A percentile compares a stretch with the other conserved stretches of the same genome.
These are phyloP conservation scores for Hypothenemus hampei DNA, from an alignment of 1,140 invertebrate species.

Conservation along the genomic window DNA sequence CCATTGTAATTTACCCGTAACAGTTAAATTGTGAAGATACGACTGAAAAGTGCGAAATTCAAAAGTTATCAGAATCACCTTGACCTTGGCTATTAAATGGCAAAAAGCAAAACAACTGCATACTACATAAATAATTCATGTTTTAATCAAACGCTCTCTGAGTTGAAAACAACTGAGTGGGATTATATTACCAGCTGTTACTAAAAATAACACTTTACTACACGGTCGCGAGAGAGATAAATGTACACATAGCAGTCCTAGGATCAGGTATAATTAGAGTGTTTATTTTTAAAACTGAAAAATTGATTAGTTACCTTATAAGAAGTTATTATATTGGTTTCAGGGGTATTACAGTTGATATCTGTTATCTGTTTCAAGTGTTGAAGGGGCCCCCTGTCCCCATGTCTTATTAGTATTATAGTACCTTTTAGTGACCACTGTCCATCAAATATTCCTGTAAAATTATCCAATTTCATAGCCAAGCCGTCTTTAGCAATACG, in stretches of 20 bases:
- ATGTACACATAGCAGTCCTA: no score
- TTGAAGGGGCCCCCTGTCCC: slow-evolving; percentile 78
- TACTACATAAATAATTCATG: not conserved
- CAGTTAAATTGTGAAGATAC: slow-evolving; percentile 56
- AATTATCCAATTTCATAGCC: not conserved
- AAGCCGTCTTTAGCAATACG: not conserved
- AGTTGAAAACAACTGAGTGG: not conserved
- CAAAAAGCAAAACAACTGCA: not conserved
- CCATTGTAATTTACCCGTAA: slow-evolving; percentile 60
- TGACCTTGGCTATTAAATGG: not conserved
- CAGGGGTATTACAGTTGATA: slow-evolving; percentile 65
- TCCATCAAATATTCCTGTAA: slow-evolving; percentile 49
- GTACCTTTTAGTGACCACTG: slow-evolving; percentile 72
- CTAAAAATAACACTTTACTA: no score
- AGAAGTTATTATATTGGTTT: slow-evolving; percentile 34
- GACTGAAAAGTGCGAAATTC: slow-evolving; percentile 40
- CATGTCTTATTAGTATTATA: slow-evolving; percentile 77
- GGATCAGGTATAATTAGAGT: no score
- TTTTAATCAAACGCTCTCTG: not conserved
- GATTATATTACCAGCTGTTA: not conserved
- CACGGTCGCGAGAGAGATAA: no score
- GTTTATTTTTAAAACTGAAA: not conserved
- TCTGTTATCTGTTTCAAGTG: slow-evolving; percentile 69
- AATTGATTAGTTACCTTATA: slow-evolving; percentile 37
- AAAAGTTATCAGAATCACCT: no score